Evolutionary conservation across 2,888 invertebrate species (phyloP).

Genomic region (Drosophila dives): DNA sequence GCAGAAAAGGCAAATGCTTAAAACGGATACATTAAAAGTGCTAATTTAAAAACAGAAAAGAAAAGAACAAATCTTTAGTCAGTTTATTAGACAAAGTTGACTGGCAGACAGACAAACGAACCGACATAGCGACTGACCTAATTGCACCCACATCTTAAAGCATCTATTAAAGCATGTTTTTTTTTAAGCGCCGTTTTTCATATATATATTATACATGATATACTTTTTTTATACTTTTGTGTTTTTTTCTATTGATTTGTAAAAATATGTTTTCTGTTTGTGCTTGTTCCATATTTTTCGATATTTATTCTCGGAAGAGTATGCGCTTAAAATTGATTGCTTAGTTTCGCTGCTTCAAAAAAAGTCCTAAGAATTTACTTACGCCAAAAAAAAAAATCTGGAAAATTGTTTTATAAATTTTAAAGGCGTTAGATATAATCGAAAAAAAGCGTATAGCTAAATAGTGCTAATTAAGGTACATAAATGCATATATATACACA

Average conservation of each 20-base stretch:
- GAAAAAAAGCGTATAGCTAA: constrained; percentile 42
- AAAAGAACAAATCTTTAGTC: constrained; percentile 31
- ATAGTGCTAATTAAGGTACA: constrained; percentile 56
- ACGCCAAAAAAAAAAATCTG: constrained; percentile 21
- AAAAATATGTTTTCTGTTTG: constrained; percentile 57
- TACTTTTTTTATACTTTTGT: constrained; percentile 40
- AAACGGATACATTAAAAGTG: constrained; percentile 49
- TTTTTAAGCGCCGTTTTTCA: constrained; percentile 46
- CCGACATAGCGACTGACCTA: constrained; percentile 14
- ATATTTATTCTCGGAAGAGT: constrained; percentile 52
- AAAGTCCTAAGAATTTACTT: constrained; percentile 47
- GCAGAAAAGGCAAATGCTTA: constrained; percentile 27
- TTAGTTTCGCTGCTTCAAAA: constrained; percentile 29
- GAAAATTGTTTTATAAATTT: constrained; percentile 21
- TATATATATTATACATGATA: constrained; percentile 27
- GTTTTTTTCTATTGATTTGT: constrained; percentile 29
- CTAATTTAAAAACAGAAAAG: constrained; percentile 39
- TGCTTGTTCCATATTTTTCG: constrained; percentile 48
- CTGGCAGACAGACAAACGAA: constrained; percentile 25
- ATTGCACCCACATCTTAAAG: constrained; percentile 34
- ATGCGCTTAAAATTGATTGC: constrained; percentile 43
- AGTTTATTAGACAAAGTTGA: constrained; percentile 43
- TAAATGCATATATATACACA: constrained; percentile 28
- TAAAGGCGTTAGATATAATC: constrained; percentile 44
- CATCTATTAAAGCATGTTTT: constrained; percentile 21